Conservation (phyloP, 1,140 invertebrate species). For the Pogonus chalceus region DNA sequence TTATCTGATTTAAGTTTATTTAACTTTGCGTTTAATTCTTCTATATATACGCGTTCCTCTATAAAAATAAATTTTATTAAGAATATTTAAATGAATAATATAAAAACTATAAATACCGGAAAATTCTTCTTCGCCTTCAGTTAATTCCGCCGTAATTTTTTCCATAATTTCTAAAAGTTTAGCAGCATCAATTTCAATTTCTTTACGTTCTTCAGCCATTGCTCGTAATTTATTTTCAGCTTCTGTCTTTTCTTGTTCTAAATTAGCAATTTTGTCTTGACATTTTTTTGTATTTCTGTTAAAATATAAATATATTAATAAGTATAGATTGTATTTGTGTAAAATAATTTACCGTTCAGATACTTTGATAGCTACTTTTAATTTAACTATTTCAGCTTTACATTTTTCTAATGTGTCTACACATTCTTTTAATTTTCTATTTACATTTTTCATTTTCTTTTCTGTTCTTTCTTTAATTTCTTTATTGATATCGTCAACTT, state of each 20-base stretch:
- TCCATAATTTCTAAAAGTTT: slow-evolving; percentile 44
- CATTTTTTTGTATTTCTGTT: slow-evolving; percentile 62
- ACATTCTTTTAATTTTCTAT: slow-evolving; percentile 58
- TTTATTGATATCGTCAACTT: slow-evolving; percentile 53
- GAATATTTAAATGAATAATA: background rate
- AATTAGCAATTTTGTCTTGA: slow-evolving; percentile 56
- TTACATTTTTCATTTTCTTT: slow-evolving; percentile 57
- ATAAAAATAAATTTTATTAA: slow-evolving; percentile 38
- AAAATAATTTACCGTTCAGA: slow-evolving; percentile 49
- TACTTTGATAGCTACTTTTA: slow-evolving; percentile 75
- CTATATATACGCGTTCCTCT: slow-evolving; percentile 49
- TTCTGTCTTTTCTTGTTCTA: slow-evolving; percentile 58
- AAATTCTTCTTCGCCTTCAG: slow-evolving; percentile 40
- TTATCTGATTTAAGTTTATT: slow-evolving; percentile 57
- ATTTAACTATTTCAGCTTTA: slow-evolving; percentile 57
- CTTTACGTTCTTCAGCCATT: slow-evolving; percentile 47
- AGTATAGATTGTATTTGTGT: slow-evolving; percentile 11
- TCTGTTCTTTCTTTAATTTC: slow-evolving; percentile 69
- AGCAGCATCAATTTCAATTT: slow-evolving; percentile 45
- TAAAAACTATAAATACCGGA: background rate
- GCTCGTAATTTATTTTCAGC: slow-evolving; percentile 49
- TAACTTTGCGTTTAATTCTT: slow-evolving; percentile 42
- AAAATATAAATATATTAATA: slow-evolving; percentile 12
- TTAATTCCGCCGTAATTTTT: slow-evolving; percentile 34
- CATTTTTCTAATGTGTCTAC: slow-evolving; percentile 61